Percentiles rank a stretch among this genome's conserved stretches.
Evolutionary conservation across 2,888 invertebrate species (phyloP).

Genomic region (Sialis fuliginosa): DNA sequence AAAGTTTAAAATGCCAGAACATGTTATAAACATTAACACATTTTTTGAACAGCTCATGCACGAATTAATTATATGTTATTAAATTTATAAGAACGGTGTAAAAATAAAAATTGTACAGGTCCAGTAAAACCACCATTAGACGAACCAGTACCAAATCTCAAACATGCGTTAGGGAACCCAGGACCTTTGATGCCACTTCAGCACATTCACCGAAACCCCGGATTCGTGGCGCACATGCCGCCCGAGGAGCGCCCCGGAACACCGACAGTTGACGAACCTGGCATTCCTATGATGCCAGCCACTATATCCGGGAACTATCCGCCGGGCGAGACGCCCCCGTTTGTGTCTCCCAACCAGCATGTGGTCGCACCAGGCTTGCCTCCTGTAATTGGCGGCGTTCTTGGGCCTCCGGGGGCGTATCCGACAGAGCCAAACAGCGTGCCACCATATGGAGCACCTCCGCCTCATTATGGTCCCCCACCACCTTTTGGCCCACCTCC

Average conservation of each 20-base stretch:
- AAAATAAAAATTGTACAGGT: background rate
- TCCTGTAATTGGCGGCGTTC: background rate
- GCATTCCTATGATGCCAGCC: constrained; percentile 9
- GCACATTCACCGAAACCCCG: background rate
- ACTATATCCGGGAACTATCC: constrained; percentile 11
- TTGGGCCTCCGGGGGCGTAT: constrained; percentile 12
- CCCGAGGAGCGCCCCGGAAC: constrained; percentile 50
- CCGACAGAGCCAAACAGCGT: constrained; percentile 20
- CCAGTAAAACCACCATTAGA: background rate
- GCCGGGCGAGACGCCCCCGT: constrained; percentile 11
- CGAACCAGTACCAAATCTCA: background rate
- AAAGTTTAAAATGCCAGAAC: too few relatives aligned
- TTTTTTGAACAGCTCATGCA: too few relatives aligned
- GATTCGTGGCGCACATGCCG: constrained; percentile 5
- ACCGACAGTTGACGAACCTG: constrained; percentile 48
- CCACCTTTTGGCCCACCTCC: constrained; percentile 1
- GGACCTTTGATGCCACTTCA: background rate
- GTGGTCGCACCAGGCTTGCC: background rate
- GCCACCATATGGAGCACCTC: constrained; percentile 22
- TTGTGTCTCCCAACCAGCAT: constrained; percentile 3
- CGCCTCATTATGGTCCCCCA: constrained; percentile 17
- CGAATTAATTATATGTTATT: too few relatives aligned
- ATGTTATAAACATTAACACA: too few relatives aligned
- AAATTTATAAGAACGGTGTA: too few relatives aligned
- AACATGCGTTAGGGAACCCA: background rate